These are phyloP conservation scores for Pelobates fuscus DNA, from an alignment of 2,113 vertebrate species.

Conservation along the genomic window DNA sequence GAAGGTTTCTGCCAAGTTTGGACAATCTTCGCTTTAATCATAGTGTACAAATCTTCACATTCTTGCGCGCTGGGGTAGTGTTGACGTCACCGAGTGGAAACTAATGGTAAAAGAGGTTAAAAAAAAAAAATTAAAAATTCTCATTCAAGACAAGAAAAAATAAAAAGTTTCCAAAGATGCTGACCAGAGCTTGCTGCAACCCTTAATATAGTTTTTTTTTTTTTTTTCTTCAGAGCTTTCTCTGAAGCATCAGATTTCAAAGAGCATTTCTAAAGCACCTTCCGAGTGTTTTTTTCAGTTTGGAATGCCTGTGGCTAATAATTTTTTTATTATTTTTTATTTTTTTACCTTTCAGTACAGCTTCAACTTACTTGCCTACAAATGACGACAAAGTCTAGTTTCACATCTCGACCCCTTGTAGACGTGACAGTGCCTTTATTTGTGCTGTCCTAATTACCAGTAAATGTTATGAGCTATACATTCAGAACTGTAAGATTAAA, in stretches of 20 bases:
- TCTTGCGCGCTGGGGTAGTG: not conserved
- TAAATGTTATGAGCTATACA: not conserved
- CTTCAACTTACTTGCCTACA: conserved; percentile 1
- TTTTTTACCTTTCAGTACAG: not conserved
- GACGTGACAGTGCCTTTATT: not conserved
- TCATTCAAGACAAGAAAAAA: too few species aligned
- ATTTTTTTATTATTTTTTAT: not conserved
- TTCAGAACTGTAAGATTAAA: not conserved
- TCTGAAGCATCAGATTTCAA: conserved; percentile 17
- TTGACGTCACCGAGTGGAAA: not conserved
- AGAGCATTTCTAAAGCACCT: not conserved
- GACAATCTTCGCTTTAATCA: too few species aligned
- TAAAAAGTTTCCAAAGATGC: not conserved
- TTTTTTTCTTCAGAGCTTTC: not conserved
- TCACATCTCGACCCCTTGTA: not conserved
- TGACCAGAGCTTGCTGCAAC: not conserved
- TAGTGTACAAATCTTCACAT: not conserved
- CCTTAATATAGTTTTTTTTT: conserved; percentile 22
- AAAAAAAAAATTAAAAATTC: too few species aligned
- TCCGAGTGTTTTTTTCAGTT: not conserved
- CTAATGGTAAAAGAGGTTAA: not conserved
- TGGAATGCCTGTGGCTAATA: not conserved
- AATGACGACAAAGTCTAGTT: not conserved
- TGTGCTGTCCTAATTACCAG: not conserved
- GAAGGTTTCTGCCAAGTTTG: too few species aligned